Percentiles rank a stretch among this genome's conserved stretches.
Conservation (phyloP, 2,113 vertebrate species). For the Nematolebias whitei region DNA sequence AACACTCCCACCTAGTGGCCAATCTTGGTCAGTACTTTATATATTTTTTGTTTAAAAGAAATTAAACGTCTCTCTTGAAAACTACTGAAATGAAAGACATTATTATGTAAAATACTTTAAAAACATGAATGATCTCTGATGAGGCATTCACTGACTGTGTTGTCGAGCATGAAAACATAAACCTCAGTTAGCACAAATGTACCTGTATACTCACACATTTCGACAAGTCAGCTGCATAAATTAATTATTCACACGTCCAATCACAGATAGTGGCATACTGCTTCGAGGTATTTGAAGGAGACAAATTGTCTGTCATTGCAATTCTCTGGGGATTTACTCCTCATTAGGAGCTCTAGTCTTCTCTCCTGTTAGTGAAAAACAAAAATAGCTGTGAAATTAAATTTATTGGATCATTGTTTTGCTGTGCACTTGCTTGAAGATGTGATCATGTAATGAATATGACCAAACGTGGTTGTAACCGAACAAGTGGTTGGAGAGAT, state of each 20-base stretch:
- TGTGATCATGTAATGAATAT: constrained; percentile 14
- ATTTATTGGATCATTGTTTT: constrained; percentile 16
- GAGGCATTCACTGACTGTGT: neutral
- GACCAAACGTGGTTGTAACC: constrained; percentile 9
- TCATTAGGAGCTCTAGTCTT: constrained; percentile 5
- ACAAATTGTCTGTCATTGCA: constrained; percentile 39
- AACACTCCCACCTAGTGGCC: constrained; percentile 65
- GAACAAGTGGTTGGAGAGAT: constrained; percentile 31
- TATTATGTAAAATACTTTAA: constrained; percentile 3
- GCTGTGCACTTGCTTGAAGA: constrained; percentile 7
- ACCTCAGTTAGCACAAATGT: neutral
- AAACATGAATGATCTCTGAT: neutral
- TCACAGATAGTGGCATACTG: constrained; percentile 2
- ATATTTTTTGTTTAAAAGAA: neutral
- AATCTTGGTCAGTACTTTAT: constrained; percentile 15
- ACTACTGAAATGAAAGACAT: neutral
- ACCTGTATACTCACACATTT: neutral
- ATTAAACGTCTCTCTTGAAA: neutral
- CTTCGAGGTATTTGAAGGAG: constrained; percentile 30
- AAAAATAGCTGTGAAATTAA: constrained; percentile 6
- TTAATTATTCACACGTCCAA: constrained; percentile 11
- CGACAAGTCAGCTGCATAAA: neutral
- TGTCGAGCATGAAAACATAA: neutral
- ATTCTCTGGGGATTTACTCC: constrained; percentile 8
- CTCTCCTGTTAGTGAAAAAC: constrained; percentile 12